phyloP scores from a whole-genome alignment of 2,888 invertebrate species.

The Arrhopalites spinosus region DNA sequence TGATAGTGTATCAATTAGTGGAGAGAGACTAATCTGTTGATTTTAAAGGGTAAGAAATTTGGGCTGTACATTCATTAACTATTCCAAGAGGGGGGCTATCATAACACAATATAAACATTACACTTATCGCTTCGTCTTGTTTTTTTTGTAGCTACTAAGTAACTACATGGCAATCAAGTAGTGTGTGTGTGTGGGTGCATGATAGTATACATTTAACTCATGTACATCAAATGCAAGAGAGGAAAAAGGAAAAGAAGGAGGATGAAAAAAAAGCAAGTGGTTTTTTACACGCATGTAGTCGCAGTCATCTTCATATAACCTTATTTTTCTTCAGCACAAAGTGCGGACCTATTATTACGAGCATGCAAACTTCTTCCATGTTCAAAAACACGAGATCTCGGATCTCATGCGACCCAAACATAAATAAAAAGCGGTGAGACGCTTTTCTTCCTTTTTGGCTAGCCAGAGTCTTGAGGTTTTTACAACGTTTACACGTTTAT shows the following conservation, averaged over 20 bases:
- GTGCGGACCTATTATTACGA: constrained; percentile 17
- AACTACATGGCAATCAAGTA: too few species aligned
- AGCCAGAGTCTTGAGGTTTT: neutral
- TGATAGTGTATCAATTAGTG: too few species aligned
- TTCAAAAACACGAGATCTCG: neutral
- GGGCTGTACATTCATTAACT: neutral
- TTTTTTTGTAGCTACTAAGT: too few species aligned
- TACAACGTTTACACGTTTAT: neutral
- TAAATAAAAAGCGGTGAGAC: constrained; percentile 31
- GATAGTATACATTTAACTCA: neutral
- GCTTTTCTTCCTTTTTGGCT: neutral
- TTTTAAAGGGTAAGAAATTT: too few species aligned
- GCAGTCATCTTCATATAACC: neutral
- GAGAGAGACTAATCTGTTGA: too few species aligned
- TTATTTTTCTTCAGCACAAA: too few species aligned
- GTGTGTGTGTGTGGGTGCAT: too few species aligned
- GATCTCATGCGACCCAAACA: constrained; percentile 33
- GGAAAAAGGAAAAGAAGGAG: neutral
- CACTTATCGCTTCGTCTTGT: neutral
- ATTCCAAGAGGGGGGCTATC: neutral
- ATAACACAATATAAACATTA: constrained; percentile 3
- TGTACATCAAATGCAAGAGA: neutral
- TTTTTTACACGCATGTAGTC: too few species aligned
- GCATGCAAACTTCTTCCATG: constrained; percentile 17
- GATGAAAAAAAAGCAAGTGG: neutral